Base-by-base conservation (phyloP, 1,140 invertebrate species). In the Laupala kohalensis region DNA sequence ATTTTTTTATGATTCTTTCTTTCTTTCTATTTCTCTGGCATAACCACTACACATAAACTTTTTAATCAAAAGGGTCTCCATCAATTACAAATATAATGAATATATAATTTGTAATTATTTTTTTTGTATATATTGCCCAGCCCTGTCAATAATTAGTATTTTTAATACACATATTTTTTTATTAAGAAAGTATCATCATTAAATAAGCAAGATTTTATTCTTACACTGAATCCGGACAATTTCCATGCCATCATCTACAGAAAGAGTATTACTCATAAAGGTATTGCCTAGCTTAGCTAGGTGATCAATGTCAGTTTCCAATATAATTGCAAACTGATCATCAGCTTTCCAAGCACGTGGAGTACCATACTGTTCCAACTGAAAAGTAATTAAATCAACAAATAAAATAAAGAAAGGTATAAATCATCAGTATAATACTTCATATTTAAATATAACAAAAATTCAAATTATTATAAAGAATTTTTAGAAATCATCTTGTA, bases 351-450 rank as follows among this genome's bases (percentile, higher is more conserved):
- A 90, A 62, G 88, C 86, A 65, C 86, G 79, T 62, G 86, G 82
- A 76, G 84, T 81, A 73, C 88, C 88, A 76, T 86, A 89, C 76
- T 87, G 83, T 79, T 89, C 88, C 64, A 90, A 79, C 86, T 89
- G 75, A 23, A 77, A 78, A 72, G 9, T n/a, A 68, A 65, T n/a
- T 62, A 19, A 64, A n/a, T 64, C 5, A n/a, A 5, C 24, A 64
- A 5, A n/a, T 5, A 64, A 19, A 12, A 25, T 15, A 25, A 27
- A 25, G n/a, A 25, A 25, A 15, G 65, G 25, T 6, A 1, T 25
- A 67, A 13, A 26, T 15, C 23, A 25, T 67, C 6, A 64, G n/a
- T n/a, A n/a, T n/a, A 19, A 13, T 13, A 37, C 30, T 67, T 71
- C 70, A 67, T 64, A 19, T 64, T 9, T 64, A 25, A 9, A 64